phyloP scores from a whole-genome alignment of 64 coral and sea anemone species.

The Montipora cactus region DNA sequence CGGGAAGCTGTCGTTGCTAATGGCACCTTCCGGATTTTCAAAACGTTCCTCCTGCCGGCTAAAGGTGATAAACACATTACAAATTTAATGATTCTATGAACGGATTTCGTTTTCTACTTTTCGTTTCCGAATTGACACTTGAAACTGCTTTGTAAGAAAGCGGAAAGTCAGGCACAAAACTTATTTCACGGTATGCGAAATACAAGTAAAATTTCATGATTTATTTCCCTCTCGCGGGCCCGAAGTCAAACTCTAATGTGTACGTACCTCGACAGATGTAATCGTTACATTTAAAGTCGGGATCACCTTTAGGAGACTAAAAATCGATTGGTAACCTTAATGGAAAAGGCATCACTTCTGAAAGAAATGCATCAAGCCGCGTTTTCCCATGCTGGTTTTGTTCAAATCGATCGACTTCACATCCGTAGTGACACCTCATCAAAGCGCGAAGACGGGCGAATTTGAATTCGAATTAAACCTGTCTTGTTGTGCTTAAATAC shows the following conservation, averaged over 20 bases:
- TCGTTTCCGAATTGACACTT: not conserved
- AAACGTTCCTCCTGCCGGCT: constrained; percentile 21
- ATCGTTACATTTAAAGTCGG: not conserved
- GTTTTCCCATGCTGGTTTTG: not conserved
- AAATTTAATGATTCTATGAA: constrained; percentile 14
- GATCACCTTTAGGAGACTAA: not conserved
- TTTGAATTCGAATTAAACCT: constrained; percentile 10
- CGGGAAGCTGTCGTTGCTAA: not conserved
- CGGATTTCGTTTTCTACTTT: not conserved
- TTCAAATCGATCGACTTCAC: not conserved
- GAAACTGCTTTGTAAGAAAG: not conserved
- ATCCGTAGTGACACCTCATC: constrained; percentile 48
- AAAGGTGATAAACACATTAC: constrained; percentile 57
- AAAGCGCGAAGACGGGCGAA: not conserved
- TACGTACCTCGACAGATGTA: constrained; percentile 36
- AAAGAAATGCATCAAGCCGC: not conserved
- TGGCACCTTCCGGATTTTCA: constrained; percentile 35
- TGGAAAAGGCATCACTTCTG: not conserved
- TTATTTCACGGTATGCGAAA: not conserved
- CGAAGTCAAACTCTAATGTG: too few relatives aligned
- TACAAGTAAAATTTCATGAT: not conserved
- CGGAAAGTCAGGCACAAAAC: not conserved
- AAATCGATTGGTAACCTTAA: not conserved
- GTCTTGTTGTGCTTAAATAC: constrained; percentile 6
- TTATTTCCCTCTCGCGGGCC: not conserved